A percentile compares a stretch with the other conserved stretches of the same genome.
Evolutionary conservation across 2,888 invertebrate genomes (phyloP).

Genomic region (Drosophila atripex): DNA sequence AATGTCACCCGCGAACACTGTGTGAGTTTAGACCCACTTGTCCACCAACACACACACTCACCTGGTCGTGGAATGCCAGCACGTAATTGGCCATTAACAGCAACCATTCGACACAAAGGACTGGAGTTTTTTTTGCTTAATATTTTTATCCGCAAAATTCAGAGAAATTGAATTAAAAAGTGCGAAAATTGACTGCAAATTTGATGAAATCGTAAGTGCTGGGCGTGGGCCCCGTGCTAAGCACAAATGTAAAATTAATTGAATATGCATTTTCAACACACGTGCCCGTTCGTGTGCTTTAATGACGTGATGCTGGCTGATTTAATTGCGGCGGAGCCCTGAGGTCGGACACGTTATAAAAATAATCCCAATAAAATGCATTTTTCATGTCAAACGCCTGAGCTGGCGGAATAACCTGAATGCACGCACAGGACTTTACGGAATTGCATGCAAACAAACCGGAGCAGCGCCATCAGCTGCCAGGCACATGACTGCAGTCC

Average conservation of each 20-base stretch:
- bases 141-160: constrained; percentile 49
- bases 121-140: constrained; percentile 40
- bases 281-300: constrained; percentile 31
- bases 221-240: constrained; percentile 45
- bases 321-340: constrained; percentile 48
- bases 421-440: constrained; percentile 80
- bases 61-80: constrained; percentile 43
- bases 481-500: constrained; percentile 44
- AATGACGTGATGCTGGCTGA: constrained; percentile 37
- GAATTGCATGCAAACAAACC: constrained; percentile 78
- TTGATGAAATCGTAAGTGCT: constrained; percentile 32
- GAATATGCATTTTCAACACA: constrained; percentile 63
- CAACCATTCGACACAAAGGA: constrained; percentile 48
- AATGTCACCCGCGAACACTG: constrained; percentile 10
- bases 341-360: constrained; percentile 64
- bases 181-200: constrained; percentile 62
- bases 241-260: constrained; percentile 73
- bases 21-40: constrained; percentile 10
- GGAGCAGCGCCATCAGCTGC: constrained; percentile 28
- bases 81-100: constrained; percentile 76
- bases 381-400: constrained; percentile 81
- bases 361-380: constrained; percentile 81
- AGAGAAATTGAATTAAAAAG: constrained; percentile 73
- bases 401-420: constrained; percentile 78
- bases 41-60: constrained; percentile 5